phyloP scores from a whole-genome alignment of 2,113 vertebrate genomes.

The Aix galericulata region DNA sequence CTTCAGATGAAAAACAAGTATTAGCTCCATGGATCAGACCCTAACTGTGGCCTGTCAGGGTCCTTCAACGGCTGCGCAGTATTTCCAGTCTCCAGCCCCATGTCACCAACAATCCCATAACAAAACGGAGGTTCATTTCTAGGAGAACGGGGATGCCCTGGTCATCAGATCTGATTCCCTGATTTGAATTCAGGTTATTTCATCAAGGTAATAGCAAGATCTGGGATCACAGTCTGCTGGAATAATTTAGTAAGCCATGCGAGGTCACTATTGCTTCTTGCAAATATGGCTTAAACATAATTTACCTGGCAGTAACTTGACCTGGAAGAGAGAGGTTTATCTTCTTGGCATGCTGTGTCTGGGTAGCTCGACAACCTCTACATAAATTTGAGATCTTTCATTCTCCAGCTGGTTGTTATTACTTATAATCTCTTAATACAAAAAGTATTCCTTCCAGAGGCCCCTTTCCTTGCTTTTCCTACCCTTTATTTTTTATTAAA shows the following conservation, averaged over 20 bases:
- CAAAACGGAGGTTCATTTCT: background rate
- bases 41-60: background rate
- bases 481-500: background rate
- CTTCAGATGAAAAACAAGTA: background rate
- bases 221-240: slow-evolving; percentile 34
- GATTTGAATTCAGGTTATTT: slow-evolving; percentile 54
- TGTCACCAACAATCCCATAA: background rate
- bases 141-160: background rate
- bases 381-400: slow-evolving; percentile 62
- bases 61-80: background rate
- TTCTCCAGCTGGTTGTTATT: slow-evolving; percentile 64
- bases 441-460: slow-evolving; percentile 51
- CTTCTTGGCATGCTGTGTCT: slow-evolving; percentile 48
- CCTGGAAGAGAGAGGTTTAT: slow-evolving; percentile 65
- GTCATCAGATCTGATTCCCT: background rate
- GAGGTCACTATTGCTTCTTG: slow-evolving; percentile 61
- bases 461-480: slow-evolving; percentile 32
- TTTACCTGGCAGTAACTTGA: slow-evolving; percentile 65
- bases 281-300: slow-evolving; percentile 1
- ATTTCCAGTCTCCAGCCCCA: background rate
- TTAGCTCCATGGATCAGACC: background rate
- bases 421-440: slow-evolving; percentile 66
- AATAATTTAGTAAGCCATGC: slow-evolving; percentile 50
- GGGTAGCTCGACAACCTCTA: slow-evolving; percentile 38
- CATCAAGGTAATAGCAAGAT: slow-evolving; percentile 32